Evolutionary conservation across 2,888 invertebrate genomes (phyloP).

Genomic region (Xanthia icteritia): DNA sequence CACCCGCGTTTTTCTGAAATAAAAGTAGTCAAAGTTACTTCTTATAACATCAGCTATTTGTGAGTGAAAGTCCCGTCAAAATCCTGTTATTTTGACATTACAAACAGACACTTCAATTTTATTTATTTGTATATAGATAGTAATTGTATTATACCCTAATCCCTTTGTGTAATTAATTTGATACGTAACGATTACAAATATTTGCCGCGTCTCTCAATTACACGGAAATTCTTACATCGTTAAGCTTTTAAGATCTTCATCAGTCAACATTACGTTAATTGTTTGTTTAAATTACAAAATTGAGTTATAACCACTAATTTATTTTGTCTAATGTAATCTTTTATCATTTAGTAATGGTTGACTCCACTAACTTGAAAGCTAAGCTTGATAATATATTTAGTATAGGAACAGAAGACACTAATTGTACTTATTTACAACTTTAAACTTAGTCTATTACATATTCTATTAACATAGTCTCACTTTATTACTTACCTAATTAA

Average conservation of each 20-base stretch:
- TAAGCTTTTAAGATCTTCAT: conserved; percentile 52
- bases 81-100: no score
- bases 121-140: neutral
- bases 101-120: no score
- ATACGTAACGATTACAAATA: conserved; percentile 46
- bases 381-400: neutral
- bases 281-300: conserved; percentile 47
- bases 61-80: no score
- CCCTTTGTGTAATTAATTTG: conserved; percentile 34
- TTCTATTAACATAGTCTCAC: no score
- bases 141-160: conserved; percentile 11
- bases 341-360: conserved; percentile 27
- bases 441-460: neutral
- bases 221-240: conserved; percentile 47
- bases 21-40: no score
- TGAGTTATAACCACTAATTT: conserved; percentile 31
- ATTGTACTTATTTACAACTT: neutral
- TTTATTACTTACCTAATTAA: neutral
- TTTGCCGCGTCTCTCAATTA: conserved; percentile 43
- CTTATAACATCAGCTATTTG: no score
- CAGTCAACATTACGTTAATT: conserved; percentile 47
- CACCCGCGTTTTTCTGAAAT: no score
- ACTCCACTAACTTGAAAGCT: conserved; percentile 7
- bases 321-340: conserved; percentile 25
- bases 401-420: neutral